phyloP scores from a whole-genome alignment of 2,888 invertebrate species.

The Hirtodrosophila histrioides region DNA sequence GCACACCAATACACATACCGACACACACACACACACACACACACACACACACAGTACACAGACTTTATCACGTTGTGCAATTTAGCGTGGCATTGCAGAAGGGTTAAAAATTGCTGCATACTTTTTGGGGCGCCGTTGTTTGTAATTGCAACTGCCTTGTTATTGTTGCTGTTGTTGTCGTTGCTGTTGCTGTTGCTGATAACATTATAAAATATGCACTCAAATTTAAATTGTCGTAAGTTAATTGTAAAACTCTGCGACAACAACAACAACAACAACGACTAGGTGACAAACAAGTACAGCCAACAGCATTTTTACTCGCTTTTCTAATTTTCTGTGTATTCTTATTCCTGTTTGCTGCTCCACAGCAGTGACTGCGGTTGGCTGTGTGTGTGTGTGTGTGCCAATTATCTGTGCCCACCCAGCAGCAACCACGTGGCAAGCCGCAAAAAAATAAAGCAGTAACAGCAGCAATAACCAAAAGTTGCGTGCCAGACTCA shows the following conservation, averaged over 20 bases:
- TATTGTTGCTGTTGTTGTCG: slow-evolving; percentile 9
- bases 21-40: slow-evolving; percentile 5
- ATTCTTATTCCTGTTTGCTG: slow-evolving; percentile 7
- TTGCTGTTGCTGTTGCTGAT: slow-evolving; percentile 5
- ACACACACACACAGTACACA: slow-evolving; percentile 11
- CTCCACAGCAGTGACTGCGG: slow-evolving; percentile 11
- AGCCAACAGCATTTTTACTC: background rate
- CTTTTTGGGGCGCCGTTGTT: slow-evolving; percentile 39
- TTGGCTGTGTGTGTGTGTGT: slow-evolving; percentile 23
- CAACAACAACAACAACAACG: slow-evolving; percentile 12
- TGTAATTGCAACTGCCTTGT: slow-evolving; percentile 40
- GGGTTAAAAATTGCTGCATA: slow-evolving; percentile 50
- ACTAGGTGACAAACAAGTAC: slow-evolving; percentile 13
- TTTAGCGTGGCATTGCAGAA: slow-evolving; percentile 37
- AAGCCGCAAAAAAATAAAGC: slow-evolving; percentile 43
- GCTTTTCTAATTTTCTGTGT: background rate
- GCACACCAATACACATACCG: slow-evolving; percentile 20
- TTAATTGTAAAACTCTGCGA: slow-evolving; percentile 58
- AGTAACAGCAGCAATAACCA: slow-evolving; percentile 33
- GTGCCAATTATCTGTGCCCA: slow-evolving; percentile 58
- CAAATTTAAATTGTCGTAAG: slow-evolving; percentile 69
- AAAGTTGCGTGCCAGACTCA: slow-evolving; percentile 50
- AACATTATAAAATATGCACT: slow-evolving; percentile 63
- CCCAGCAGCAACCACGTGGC: slow-evolving; percentile 49
- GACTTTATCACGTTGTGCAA: slow-evolving; percentile 28